These are phyloP conservation scores for Pseudochirops cupreus DNA, from an alignment of 2,797 vertebrate species.

Conservation along the genomic window DNA sequence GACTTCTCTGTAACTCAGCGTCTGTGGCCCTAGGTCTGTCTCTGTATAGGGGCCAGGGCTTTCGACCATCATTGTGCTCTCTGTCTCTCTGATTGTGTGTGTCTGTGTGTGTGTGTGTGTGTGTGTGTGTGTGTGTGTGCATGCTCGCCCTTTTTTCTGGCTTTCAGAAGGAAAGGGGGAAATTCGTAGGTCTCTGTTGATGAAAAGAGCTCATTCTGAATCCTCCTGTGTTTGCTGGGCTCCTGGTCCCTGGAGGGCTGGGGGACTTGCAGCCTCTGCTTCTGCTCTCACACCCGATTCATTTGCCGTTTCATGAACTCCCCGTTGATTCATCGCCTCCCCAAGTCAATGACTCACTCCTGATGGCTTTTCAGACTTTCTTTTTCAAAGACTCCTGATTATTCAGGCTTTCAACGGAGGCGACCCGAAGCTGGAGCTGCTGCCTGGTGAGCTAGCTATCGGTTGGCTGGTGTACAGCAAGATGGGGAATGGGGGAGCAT, in stretches of 20 bases:
- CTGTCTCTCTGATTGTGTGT: not conserved
- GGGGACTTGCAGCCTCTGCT: constrained; percentile 55
- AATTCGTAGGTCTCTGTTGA: constrained; percentile 9
- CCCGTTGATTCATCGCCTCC: constrained; percentile 80
- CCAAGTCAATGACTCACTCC: constrained; percentile 78
- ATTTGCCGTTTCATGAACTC: constrained; percentile 80
- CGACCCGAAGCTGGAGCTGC: constrained; percentile 31
- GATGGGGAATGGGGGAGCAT: not conserved
- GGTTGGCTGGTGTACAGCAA: constrained; percentile 10
- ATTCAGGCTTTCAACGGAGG: constrained; percentile 54
- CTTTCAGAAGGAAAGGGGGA: constrained; percentile 63
- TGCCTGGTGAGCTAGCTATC: fast-evolving
- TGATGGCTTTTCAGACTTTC: constrained; percentile 70
- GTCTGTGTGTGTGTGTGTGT: not conserved
- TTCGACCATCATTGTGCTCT: not conserved
- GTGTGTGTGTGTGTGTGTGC: not conserved
- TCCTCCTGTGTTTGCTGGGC: not conserved
- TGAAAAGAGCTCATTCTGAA: constrained; percentile 79
- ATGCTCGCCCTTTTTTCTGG: not conserved
- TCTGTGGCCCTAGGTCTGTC: not conserved
- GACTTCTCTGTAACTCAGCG: not conserved
- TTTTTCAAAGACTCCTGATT: constrained; percentile 73
- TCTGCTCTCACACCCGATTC: constrained; percentile 70
- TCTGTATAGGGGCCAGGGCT: not conserved
- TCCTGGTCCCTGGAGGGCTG: constrained; percentile 75